Conservation (phyloP, 1,140 invertebrate genomes). For the Drepana arcuata region DNA sequence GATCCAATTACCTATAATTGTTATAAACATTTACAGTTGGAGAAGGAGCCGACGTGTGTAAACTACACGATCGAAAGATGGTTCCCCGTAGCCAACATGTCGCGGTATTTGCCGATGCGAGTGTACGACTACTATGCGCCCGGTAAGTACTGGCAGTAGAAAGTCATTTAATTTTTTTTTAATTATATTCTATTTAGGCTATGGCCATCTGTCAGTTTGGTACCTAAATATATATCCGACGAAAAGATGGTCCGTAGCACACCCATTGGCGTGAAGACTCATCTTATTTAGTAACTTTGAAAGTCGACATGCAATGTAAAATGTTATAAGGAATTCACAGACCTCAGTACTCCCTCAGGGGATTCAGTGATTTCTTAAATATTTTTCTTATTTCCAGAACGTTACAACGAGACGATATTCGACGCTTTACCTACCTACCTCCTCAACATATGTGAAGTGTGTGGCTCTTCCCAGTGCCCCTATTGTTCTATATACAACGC, state of each 20-base stretch:
- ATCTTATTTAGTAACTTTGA: too few relatives aligned
- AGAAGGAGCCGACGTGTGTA: conserved; percentile 87
- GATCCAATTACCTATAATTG: neutral
- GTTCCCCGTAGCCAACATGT: conserved; percentile 97
- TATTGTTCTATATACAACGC: conserved; percentile 94
- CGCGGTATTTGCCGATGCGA: conserved; percentile 89
- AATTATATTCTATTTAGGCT: too few relatives aligned
- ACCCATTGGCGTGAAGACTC: too few relatives aligned
- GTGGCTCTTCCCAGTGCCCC: conserved; percentile 97
- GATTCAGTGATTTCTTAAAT: too few relatives aligned
- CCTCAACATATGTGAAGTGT: conserved; percentile 97
- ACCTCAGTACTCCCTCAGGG: too few relatives aligned
- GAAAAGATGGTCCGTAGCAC: too few relatives aligned
- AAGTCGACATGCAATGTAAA: too few relatives aligned
- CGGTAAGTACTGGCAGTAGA: conserved; percentile 74
- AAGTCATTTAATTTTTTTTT: too few relatives aligned
- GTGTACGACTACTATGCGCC: conserved; percentile 98
- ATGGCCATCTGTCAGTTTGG: too few relatives aligned
- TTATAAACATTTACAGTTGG: conserved; percentile 73
- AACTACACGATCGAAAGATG: conserved; percentile 94
- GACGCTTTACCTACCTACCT: conserved; percentile 90
- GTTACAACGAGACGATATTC: conserved; percentile 95
- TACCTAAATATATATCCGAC: too few relatives aligned
- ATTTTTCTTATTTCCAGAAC: conserved; percentile 77
- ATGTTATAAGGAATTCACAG: too few relatives aligned